phyloP scores from a whole-genome alignment of 2,888 invertebrate genomes.

The Gortyna flavago region DNA sequence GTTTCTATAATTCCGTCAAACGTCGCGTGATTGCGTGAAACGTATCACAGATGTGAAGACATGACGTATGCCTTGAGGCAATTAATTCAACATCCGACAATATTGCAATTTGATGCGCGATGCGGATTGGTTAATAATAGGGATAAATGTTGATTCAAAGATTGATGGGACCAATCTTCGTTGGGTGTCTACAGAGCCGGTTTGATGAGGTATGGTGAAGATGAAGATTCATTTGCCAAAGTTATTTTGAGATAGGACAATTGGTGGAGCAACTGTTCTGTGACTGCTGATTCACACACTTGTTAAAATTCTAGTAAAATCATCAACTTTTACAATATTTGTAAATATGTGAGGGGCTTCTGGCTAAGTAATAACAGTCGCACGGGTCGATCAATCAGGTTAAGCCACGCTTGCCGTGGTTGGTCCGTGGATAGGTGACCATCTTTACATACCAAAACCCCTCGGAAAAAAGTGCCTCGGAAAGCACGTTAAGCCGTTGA shows the following conservation, averaged over 20 bases:
- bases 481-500: too few relatives aligned
- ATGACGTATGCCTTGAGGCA: conserved; percentile 26
- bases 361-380: too few relatives aligned
- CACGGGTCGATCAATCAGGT: too few relatives aligned
- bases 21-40: neutral
- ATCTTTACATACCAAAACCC: too few relatives aligned
- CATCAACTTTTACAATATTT: too few relatives aligned
- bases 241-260: neutral
- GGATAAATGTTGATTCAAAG: conserved; percentile 35
- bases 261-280: too few relatives aligned
- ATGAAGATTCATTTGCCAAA: neutral
- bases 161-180: conserved; percentile 28
- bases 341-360: too few relatives aligned
- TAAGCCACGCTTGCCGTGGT: too few relatives aligned
- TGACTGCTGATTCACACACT: too few relatives aligned
- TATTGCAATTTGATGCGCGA: conserved; percentile 44
- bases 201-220: neutral
- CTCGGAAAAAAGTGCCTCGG: too few relatives aligned
- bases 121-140: conserved; percentile 27
- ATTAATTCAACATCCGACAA: conserved; percentile 40
- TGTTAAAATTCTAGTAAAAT: too few relatives aligned
- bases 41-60: conserved; percentile 43
- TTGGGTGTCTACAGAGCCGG: neutral
- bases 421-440: too few relatives aligned
- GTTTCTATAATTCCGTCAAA: conserved; percentile 8